Evolutionary conservation across 2,797 vertebrate species (phyloP).

Genomic region (Bradypodion pumilum): DNA sequence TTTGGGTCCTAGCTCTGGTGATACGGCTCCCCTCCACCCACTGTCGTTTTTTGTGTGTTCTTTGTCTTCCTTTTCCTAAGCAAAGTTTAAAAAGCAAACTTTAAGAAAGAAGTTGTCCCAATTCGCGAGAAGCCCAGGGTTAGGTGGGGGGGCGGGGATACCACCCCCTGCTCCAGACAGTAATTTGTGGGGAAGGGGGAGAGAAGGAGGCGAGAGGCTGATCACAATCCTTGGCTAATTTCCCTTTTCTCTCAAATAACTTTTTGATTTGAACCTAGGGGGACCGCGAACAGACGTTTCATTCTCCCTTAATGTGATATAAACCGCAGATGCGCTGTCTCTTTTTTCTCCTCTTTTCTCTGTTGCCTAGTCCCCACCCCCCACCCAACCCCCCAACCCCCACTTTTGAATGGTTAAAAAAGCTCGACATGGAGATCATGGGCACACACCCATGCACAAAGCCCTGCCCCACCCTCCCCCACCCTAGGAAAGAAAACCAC

Average conservation of each 20-base stretch:
- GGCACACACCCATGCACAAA: slow-evolving; percentile 67
- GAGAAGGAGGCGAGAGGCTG: neutral
- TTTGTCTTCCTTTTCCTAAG: too few species aligned
- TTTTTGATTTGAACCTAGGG: slow-evolving; percentile 89
- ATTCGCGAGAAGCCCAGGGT: neutral
- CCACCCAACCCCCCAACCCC: too few species aligned
- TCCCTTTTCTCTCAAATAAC: slow-evolving; percentile 71
- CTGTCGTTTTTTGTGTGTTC: too few species aligned
- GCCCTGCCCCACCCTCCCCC: slow-evolving; percentile 44
- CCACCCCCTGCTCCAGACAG: neutral
- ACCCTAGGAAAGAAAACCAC: slow-evolving; percentile 90
- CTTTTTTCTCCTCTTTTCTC: neutral
- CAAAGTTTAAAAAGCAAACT: neutral
- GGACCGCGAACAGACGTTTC: slow-evolving; percentile 83
- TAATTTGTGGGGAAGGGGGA: neutral
- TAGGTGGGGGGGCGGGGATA: neutral
- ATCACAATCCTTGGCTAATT: slow-evolving; percentile 49
- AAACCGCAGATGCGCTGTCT: slow-evolving; percentile 92
- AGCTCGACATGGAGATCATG: slow-evolving; percentile 85
- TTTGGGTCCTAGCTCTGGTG: too few species aligned
- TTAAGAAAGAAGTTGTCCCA: neutral
- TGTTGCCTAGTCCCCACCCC: neutral
- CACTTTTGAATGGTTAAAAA: slow-evolving; percentile 92
- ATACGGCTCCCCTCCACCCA: neutral
- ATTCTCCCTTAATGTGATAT: slow-evolving; percentile 90